Evolutionary conservation across 2,113 vertebrate species (phyloP), one percentile per base, ranked within the genome.

Genomic region (Plotosus lineatus): DNA sequence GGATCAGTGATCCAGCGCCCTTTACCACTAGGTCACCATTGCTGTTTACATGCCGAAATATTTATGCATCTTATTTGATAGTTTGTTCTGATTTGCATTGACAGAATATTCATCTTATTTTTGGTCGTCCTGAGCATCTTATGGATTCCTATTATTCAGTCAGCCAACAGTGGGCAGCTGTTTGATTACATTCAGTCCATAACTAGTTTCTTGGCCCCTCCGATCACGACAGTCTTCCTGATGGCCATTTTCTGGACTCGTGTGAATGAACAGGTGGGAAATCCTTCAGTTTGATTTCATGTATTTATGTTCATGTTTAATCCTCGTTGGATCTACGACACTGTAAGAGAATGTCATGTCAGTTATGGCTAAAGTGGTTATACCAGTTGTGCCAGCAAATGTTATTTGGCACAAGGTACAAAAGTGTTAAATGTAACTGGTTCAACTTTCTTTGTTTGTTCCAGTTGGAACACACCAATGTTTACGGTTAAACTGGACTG

Each of bases 101-200:
- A 31, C 91, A 99, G 98, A 85, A 84, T 98, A 63, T 97, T 98
- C 33, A 92, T 97, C 78, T 86, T 98, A 48, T 51, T 96, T 55
- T 90, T 99, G 72, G 93, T 97, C 56, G 88, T 88, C 63, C 56
- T 98, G 84, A 98, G 97, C 83, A 94, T 98, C 75, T 77, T 97
- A 78, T 99, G 98, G 98, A 96, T 99, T 87, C 98, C 98, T 2
- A 79, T 99, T 75, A 94, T 98, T 87, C 97, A 99, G 61, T 91
- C 93, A 73, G 92, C 98, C 83, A 98, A 96, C 87, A 99, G 95
- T 0, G 96, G 98, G 23, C 93, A 95, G 86, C 95, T 99, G 46
- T 99, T 98, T 63, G 95, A 97, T 87, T 99, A 99, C 79, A 95
- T 98, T 83, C 97, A 98, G 85, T 94, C 96, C 50, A 90, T 98